Evolutionary conservation across 2,113 vertebrate species (phyloP).

Genomic region (Ploceus nigricollis): DNA sequence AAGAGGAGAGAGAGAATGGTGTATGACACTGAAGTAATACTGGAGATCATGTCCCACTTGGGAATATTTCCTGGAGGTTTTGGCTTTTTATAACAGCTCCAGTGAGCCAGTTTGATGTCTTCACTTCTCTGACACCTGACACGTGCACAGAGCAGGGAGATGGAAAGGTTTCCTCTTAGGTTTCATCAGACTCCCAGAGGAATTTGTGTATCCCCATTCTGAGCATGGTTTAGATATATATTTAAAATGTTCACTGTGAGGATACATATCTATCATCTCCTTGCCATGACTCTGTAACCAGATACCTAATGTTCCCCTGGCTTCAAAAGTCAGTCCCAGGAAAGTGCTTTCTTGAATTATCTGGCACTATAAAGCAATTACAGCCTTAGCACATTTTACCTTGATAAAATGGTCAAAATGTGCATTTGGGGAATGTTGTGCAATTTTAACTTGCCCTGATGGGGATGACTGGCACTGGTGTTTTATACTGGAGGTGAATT

Average conservation of each 20-base stretch:
- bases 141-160: fast-evolving
- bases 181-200: background rate
- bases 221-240: background rate
- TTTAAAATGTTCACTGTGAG: background rate
- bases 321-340: background rate
- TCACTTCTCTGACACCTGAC: background rate
- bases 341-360: background rate
- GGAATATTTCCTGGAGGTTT: background rate
- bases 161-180: background rate
- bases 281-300: background rate
- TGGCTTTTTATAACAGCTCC: background rate
- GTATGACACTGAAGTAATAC: background rate
- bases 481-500: background rate
- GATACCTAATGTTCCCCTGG: background rate
- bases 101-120: background rate
- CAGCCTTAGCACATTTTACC: background rate
- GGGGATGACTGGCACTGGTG: background rate
- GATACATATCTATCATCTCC: background rate
- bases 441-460: background rate
- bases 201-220: background rate
- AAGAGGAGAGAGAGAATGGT: background rate
- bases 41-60: background rate
- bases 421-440: background rate
- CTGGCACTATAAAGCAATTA: background rate
- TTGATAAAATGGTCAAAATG: background rate